Evolutionary conservation across 1,140 invertebrate genomes (phyloP), one percentile per base, ranked within the genome.

Genomic region (Apis mellifera): DNA sequence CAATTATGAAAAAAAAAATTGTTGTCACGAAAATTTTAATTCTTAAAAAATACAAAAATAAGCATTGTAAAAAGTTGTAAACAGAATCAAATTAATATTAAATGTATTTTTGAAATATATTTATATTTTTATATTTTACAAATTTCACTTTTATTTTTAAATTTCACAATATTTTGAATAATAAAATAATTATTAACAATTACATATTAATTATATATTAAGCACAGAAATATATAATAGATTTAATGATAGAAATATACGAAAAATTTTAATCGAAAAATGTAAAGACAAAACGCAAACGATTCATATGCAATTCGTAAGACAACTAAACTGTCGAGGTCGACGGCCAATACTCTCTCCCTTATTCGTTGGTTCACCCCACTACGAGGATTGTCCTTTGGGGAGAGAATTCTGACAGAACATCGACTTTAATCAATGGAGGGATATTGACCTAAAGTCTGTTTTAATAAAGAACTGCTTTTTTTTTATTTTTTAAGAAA

Each of bases 391-490:
- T 76, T n/a, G 82, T 79, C 65, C 76, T 65, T 84, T 50, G 69
- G 83, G 82, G 83, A 66, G 79, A 73, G 64, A 64, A 85, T 85
- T 87, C 84, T 84, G 76, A 87, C 86, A 88, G 86, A 85, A 87
- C 79, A 77, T 87, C 78, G 83, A 76, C 79, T 88, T 85, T 80
- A 78, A 88, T 88, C 86, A 88, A 88, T 85, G 86, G 78, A 85
- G 78, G 55, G 64, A 82, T 65, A 68, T 76, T 55, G 79, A 59
- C 71, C 78, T 50, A 72, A 48, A 75, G 62, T 68, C 50, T 80
- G 52, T 52, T 66, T 17, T 48, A 55, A 48, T 52, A 17, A 19
- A 55, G 17, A n/a, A 55, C 9, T 23, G 8, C 9, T 23, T 42
- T 48, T 48, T 42, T 23, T 19, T 72, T 69, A 64, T 78, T 70